These are phyloP conservation scores for Edolisoma coerulescens DNA, from an alignment of 2,113 vertebrate species.

Conservation along the genomic window DNA sequence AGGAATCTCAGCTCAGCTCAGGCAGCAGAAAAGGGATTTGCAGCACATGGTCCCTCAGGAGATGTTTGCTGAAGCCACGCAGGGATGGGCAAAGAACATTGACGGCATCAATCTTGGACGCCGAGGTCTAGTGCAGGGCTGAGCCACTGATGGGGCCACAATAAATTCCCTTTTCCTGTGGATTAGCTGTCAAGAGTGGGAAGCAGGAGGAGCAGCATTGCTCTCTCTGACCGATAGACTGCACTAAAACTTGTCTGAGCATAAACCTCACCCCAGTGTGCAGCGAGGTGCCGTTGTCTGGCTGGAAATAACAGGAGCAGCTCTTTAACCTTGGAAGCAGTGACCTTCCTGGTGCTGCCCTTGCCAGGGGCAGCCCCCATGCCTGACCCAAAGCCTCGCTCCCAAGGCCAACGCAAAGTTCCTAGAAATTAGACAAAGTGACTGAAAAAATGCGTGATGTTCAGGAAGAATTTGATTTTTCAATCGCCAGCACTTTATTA, in stretches of 20 bases:
- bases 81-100: neutral
- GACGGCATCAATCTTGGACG: neutral
- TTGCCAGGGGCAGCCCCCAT: fast-evolving
- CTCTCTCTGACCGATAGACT: neutral
- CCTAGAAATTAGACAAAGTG: neutral
- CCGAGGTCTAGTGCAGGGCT: neutral
- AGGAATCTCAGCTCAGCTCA: neutral
- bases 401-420: neutral
- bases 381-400: neutral
- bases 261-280: neutral
- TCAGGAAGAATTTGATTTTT: neutral
- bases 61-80: neutral
- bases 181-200: conserved; percentile 25
- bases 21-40: neutral
- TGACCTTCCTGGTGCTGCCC: neutral
- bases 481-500: fast-evolving
- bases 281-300: fast-evolving
- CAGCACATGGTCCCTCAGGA: fast-evolving
- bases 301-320: neutral
- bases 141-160: neutral
- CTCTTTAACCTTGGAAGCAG: neutral
- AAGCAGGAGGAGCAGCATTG: neutral
- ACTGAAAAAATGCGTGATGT: fast-evolving
- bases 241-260: neutral
- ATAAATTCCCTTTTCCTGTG: conserved; percentile 2